These are phyloP conservation scores for Lithobius niger DNA, from an alignment of 1,140 invertebrate species.

Conservation along the genomic window DNA sequence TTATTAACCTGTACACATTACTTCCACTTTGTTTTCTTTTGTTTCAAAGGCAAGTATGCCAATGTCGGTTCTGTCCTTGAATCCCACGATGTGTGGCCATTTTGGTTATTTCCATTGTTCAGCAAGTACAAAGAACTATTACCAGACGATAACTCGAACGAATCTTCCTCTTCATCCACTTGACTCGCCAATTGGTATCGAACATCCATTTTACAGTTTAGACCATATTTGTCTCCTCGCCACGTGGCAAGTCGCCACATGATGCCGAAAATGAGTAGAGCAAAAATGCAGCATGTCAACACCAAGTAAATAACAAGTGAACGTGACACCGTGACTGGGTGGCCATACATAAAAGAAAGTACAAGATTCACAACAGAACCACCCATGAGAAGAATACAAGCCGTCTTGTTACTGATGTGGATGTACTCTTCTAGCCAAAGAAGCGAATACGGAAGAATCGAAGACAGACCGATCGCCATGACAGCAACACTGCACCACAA, in stretches of 20 bases:
- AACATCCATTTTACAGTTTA: background rate
- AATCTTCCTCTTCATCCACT: conserved; percentile 1
- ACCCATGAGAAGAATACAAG: background rate
- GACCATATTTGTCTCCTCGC: background rate
- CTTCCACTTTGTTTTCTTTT: no score
- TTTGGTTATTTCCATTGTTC: background rate
- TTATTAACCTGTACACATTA: no score
- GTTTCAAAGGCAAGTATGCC: no score
- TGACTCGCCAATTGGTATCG: conserved; percentile 1
- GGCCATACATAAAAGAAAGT: background rate
- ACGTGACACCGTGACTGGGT: background rate
- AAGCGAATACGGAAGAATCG: conserved; percentile 36
- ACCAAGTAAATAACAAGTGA: background rate
- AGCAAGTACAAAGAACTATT: conserved; percentile 1
- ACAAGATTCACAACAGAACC: background rate
- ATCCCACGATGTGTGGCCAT: no score
- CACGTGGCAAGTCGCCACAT: background rate
- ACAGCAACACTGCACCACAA: conserved; percentile 26
- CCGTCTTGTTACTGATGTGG: conserved; percentile 29
- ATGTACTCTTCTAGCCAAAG: conserved; percentile 38
- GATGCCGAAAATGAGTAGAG: background rate
- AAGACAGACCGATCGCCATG: conserved; percentile 36
- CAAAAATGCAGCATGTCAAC: background rate
- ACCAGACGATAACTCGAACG: background rate
- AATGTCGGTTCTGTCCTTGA: no score